Conservation (phyloP, 1,140 invertebrate species). For the Panagrolaimus sp. region DNA sequence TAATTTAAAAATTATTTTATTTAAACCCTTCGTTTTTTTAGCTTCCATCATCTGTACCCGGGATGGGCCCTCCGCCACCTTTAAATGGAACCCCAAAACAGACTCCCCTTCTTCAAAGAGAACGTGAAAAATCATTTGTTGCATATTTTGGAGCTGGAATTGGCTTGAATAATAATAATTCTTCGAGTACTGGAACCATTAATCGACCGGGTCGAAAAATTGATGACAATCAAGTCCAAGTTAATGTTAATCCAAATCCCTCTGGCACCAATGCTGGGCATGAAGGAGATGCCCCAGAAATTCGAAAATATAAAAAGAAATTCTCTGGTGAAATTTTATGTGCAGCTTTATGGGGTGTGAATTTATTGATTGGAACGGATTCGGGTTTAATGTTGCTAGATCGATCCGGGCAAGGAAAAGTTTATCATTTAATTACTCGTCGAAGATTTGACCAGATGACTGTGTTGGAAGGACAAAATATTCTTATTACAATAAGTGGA, state of each 20-base stretch:
- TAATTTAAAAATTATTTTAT: no score
- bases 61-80: slow-evolving; percentile 13
- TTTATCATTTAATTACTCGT: slow-evolving; percentile 95
- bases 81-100: slow-evolving; percentile 31
- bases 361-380: slow-evolving; percentile 92
- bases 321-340: slow-evolving; percentile 82
- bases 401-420: slow-evolving; percentile 80
- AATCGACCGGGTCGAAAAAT: slow-evolving; percentile 63
- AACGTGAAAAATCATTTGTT: slow-evolving; percentile 92
- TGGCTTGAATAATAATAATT: slow-evolving; percentile 64
- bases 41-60: slow-evolving; percentile 2
- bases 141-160: slow-evolving; percentile 81
- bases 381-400: slow-evolving; percentile 96
- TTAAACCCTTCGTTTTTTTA: background rate
- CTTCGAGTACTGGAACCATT: slow-evolving; percentile 51
- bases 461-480: slow-evolving; percentile 97
- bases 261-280: slow-evolving; percentile 59
- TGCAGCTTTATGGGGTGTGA: slow-evolving; percentile 97
- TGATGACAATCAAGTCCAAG: slow-evolving; percentile 69
- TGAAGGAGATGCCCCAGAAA: slow-evolving; percentile 92
- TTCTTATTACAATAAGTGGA: slow-evolving; percentile 95
- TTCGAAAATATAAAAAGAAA: slow-evolving; percentile 87
- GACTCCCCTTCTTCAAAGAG: slow-evolving; percentile 70
- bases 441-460: slow-evolving; percentile 99
- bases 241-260: slow-evolving; percentile 55